Evolutionary conservation across 2,113 vertebrate species (phyloP).

Genomic region (Trochalopteron elliotii): DNA sequence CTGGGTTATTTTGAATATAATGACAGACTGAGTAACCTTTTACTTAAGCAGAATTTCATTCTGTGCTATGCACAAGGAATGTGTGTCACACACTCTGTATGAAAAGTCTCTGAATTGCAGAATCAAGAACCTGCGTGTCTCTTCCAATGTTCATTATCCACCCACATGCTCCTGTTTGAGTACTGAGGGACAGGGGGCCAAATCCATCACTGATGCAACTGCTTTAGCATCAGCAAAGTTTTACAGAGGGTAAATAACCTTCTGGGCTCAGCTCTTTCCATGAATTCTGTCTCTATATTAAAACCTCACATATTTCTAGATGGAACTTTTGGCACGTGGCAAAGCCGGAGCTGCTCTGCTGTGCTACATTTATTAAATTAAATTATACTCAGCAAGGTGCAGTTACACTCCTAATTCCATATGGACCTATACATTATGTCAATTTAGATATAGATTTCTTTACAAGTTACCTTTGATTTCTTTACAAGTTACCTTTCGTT

Average conservation of each 20-base stretch:
- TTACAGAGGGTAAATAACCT: not conserved
- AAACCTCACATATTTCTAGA: not conserved
- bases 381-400: not conserved
- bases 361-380: not conserved
- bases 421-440: not conserved
- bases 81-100: constrained; percentile 25
- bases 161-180: constrained; percentile 40
- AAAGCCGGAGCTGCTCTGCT: not conserved
- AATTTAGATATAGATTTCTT: not conserved
- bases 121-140: constrained; percentile 18
- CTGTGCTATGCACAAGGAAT: constrained; percentile 37
- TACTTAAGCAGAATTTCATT: constrained; percentile 62
- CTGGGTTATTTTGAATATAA: constrained; percentile 64
- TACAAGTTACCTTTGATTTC: not conserved
- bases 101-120: constrained; percentile 37
- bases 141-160: constrained; percentile 51
- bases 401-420: not conserved
- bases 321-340: not conserved
- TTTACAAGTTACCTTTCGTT: not conserved
- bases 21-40: constrained; percentile 56
- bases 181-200: not conserved
- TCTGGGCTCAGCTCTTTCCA: not conserved
- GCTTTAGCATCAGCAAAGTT: not conserved
- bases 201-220: not conserved
- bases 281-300: not conserved